phyloP scores from a whole-genome alignment of 2,888 invertebrate species.

The Sarcophaga variegata region DNA sequence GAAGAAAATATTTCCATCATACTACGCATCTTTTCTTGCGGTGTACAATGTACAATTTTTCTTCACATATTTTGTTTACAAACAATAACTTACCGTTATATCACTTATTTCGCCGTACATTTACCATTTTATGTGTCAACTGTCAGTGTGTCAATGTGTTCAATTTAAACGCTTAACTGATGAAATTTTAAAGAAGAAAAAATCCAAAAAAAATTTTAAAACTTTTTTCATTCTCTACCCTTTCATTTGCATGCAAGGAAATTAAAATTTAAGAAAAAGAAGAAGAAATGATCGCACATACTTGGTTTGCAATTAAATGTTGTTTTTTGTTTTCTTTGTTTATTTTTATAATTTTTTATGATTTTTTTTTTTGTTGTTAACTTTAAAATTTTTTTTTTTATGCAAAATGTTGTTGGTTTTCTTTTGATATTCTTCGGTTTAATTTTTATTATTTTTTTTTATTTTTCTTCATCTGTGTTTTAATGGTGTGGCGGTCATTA shows the following conservation, averaged over 20 bases:
- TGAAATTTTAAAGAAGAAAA: constrained; percentile 38
- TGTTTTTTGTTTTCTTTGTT: constrained; percentile 31
- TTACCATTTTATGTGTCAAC: constrained; percentile 54
- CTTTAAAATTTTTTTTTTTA: no score
- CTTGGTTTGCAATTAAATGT: constrained; percentile 37
- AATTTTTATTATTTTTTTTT: constrained; percentile 25
- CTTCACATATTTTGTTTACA: no score
- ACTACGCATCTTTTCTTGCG: no score
- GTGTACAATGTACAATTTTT: no score
- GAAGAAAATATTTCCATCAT: no score
- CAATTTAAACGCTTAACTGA: constrained; percentile 20
- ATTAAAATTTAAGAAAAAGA: constrained; percentile 16
- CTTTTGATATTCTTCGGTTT: constrained; percentile 11
- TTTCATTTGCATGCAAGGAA: constrained; percentile 46
- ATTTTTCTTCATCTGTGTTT: not conserved
- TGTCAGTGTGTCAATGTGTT: constrained; percentile 64
- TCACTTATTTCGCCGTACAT: not conserved
- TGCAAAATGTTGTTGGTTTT: not conserved
- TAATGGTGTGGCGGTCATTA: constrained; percentile 50
- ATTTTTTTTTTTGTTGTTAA: not conserved
- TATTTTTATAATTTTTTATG: constrained; percentile 32
- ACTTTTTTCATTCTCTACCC: constrained; percentile 33
- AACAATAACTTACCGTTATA: not conserved
- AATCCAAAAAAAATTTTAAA: constrained; percentile 5
- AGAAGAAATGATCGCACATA: constrained; percentile 28